These are phyloP conservation scores for Wiebesia pumilae DNA, from an alignment of 1,140 invertebrate genomes.

Conservation along the genomic window DNA sequence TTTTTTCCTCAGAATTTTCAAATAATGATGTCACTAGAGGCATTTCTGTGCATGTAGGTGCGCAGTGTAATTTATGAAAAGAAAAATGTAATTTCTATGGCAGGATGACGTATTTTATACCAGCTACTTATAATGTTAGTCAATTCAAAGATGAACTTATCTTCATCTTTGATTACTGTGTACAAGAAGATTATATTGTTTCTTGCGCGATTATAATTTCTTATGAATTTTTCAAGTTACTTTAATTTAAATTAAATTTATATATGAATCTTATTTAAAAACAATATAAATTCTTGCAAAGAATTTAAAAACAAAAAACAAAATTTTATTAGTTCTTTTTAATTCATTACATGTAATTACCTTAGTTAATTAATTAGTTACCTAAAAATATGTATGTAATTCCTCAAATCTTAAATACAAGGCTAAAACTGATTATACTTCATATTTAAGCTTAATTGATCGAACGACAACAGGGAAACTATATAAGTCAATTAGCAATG, in stretches of 20 bases:
- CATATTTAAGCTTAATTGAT: too few species aligned
- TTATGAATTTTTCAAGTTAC: neutral
- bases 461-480: too few species aligned
- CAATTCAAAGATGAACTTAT: neutral
- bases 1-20: slow-evolving; percentile 26
- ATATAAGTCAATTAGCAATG: too few species aligned
- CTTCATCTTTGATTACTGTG: neutral
- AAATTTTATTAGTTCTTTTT: too few species aligned
- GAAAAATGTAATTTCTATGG: neutral
- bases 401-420: too few species aligned
- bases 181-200: neutral
- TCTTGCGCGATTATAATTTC: neutral
- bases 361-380: too few species aligned
- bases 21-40: neutral
- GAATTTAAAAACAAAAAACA: neutral
- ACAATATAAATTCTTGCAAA: neutral
- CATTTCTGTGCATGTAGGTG: neutral
- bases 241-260: neutral
- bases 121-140: neutral
- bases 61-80: too few species aligned
- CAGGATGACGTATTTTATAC: neutral
- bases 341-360: too few species aligned
- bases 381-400: too few species aligned
- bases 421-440: too few species aligned
- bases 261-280: neutral